A percentile compares a stretch with the other conserved stretches of the same genome.
phyloP scores from a whole-genome alignment of 2,113 vertebrate genomes.

The Hippocampus mohnikei region DNA sequence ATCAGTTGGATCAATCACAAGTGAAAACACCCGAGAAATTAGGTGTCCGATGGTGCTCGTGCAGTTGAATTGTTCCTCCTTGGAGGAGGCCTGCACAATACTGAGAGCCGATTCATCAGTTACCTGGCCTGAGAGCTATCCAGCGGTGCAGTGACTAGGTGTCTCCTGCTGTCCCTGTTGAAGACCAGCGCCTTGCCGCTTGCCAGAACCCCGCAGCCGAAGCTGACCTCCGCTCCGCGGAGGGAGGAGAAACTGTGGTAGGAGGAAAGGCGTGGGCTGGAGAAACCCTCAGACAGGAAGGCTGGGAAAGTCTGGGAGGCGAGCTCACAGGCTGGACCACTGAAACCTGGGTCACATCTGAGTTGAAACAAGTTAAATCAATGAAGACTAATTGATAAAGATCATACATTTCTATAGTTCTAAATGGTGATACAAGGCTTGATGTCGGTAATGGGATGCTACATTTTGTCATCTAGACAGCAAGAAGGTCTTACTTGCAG shows the following conservation, averaged over 20 bases:
- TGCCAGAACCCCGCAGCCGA: conserved; percentile 92
- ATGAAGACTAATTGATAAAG: background rate
- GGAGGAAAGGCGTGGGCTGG: conserved; percentile 88
- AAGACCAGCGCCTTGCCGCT: conserved; percentile 95
- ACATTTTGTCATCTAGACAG: conserved; percentile 26
- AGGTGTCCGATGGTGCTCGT: background rate
- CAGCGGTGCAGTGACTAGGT: conserved; percentile 88
- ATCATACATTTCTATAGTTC: conserved; percentile 27
- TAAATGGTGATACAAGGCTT: conserved; percentile 31
- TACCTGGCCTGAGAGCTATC: conserved; percentile 98
- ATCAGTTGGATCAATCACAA: conserved; percentile 42
- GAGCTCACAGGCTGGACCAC: conserved; percentile 90
- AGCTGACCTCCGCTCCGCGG: conserved; percentile 94
- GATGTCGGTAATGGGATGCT: conserved; percentile 23
- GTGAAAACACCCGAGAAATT: conserved; percentile 17
- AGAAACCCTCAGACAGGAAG: conserved; percentile 93
- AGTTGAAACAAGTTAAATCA: background rate
- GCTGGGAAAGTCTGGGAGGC: conserved; percentile 91
- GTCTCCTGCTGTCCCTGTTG: conserved; percentile 90
- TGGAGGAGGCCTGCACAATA: background rate
- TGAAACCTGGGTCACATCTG: conserved; percentile 95
- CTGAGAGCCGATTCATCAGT: background rate
- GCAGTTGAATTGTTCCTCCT: background rate
- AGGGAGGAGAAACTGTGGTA: conserved; percentile 97
- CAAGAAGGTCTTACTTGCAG: conserved; percentile 85